phyloP scores from a whole-genome alignment of 1,140 invertebrate genomes.

The Hyles vespertilio region DNA sequence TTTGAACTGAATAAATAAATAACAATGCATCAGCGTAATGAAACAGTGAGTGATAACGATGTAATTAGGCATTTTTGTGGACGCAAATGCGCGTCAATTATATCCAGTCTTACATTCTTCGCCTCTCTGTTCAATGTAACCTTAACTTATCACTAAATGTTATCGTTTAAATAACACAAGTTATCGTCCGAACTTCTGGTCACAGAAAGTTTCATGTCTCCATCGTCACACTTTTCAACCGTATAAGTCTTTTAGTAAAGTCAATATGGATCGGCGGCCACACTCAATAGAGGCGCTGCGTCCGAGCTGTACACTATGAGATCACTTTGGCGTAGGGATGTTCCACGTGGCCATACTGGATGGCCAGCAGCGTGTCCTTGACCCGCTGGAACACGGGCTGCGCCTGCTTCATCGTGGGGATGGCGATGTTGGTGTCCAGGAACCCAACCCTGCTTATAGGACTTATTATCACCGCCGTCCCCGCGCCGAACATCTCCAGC shows the following conservation, averaged over 20 bases:
- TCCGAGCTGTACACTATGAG: slow-evolving; percentile 37
- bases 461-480: slow-evolving; percentile 95
- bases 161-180: slow-evolving; percentile 23
- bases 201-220: slow-evolving; percentile 22
- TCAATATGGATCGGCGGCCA: neutral
- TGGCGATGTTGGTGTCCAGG: slow-evolving; percentile 78
- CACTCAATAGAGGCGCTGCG: neutral
- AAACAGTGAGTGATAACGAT: slow-evolving; percentile 14
- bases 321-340: slow-evolving; percentile 85
- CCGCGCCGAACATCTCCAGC: slow-evolving; percentile 95
- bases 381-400: slow-evolving; percentile 82
- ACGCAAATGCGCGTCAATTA: slow-evolving; percentile 19
- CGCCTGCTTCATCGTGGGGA: slow-evolving; percentile 86
- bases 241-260: slow-evolving; percentile 1
- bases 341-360: slow-evolving; percentile 89
- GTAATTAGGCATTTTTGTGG: slow-evolving; percentile 14
- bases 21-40: slow-evolving; percentile 8
- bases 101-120: neutral
- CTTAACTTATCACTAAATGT: slow-evolving; percentile 23
- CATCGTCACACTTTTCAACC: neutral
- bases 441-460: slow-evolving; percentile 91
- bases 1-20: slow-evolving; percentile 16
- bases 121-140: slow-evolving; percentile 16
- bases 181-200: slow-evolving; percentile 17
- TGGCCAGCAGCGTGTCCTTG: slow-evolving; percentile 85